Percentiles rank a stretch among this genome's conserved stretches.
These are phyloP conservation scores for Camponotus pennsylvanicus DNA, from an alignment of 1,140 invertebrate genomes.

Conservation along the genomic window DNA sequence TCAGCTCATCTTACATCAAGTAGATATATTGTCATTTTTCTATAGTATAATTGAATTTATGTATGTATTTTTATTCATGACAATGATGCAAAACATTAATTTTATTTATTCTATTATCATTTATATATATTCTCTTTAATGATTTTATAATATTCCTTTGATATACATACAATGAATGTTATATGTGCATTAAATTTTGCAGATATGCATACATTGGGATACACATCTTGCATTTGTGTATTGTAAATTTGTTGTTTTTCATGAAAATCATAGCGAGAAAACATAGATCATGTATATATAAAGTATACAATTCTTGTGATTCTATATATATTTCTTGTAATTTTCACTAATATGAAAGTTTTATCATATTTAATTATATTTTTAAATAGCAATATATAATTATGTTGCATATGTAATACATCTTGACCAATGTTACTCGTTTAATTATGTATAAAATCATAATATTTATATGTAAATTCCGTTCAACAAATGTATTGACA, in stretches of 20 bases:
- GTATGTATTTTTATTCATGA: conserved; percentile 11
- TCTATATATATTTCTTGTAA: conserved; percentile 15
- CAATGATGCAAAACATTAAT: conserved; percentile 6
- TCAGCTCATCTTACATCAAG: conserved; percentile 12
- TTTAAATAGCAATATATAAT: conserved; percentile 24
- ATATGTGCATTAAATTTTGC: conserved; percentile 11
- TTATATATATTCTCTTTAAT: conserved; percentile 7
- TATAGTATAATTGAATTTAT: conserved; percentile 29
- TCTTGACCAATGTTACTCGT: neutral
- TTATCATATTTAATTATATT: neutral
- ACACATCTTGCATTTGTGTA: conserved; percentile 25
- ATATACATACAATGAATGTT: neutral
- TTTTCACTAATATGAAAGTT: conserved; percentile 4
- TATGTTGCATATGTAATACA: neutral
- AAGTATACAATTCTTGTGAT: conserved; percentile 7
- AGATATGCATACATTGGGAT: neutral
- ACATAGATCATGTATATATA: conserved; percentile 24
- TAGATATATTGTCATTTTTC: conserved; percentile 8
- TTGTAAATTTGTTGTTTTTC: conserved; percentile 27
- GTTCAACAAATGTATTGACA: neutral
- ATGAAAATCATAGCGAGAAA: neutral
- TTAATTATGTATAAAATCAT: conserved; percentile 12
- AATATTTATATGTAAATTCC: neutral
- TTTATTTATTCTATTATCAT: conserved; percentile 48
- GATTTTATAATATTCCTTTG: neutral